Conservation (phyloP, 2,113 vertebrate species). For the Pituophis catenifer region DNA sequence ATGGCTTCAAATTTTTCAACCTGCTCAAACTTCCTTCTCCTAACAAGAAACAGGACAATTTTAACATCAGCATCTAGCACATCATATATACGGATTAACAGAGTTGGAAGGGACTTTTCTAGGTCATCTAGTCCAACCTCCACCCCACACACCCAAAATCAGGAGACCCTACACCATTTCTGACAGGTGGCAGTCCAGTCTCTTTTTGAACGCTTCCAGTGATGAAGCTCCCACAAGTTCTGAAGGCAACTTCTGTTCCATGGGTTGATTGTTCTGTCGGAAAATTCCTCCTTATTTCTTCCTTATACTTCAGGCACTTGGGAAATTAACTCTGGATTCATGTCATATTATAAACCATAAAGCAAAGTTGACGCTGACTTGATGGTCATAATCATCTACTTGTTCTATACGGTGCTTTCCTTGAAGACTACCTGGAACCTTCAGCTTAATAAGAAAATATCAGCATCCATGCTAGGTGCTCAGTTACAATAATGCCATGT, state of each 20-base stretch:
- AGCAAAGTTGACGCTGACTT: neutral
- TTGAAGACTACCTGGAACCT: neutral
- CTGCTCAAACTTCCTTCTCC: neutral
- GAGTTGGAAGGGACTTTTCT: too few relatives aligned
- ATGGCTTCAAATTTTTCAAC: neutral
- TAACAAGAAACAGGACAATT: neutral
- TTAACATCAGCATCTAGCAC: neutral
- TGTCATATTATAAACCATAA: neutral
- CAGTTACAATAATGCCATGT: neutral
- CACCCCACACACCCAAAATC: too few relatives aligned
- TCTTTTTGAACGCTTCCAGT: too few relatives aligned
- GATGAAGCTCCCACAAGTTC: too few relatives aligned
- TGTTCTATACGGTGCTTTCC: neutral
- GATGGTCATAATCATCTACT: neutral
- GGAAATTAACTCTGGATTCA: neutral
- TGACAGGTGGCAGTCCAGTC: too few relatives aligned
- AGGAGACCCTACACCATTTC: too few relatives aligned
- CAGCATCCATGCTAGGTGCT: neutral
- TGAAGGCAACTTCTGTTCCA: too few relatives aligned
- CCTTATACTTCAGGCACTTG: neutral
- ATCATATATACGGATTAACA: neutral
- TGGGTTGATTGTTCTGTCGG: too few relatives aligned
- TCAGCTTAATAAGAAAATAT: neutral
- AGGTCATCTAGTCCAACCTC: too few relatives aligned
- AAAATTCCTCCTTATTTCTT: too few relatives aligned